These are phyloP conservation scores for Naso thynnoides DNA, from an alignment of 2,797 vertebrate species.

Conservation along the genomic window DNA sequence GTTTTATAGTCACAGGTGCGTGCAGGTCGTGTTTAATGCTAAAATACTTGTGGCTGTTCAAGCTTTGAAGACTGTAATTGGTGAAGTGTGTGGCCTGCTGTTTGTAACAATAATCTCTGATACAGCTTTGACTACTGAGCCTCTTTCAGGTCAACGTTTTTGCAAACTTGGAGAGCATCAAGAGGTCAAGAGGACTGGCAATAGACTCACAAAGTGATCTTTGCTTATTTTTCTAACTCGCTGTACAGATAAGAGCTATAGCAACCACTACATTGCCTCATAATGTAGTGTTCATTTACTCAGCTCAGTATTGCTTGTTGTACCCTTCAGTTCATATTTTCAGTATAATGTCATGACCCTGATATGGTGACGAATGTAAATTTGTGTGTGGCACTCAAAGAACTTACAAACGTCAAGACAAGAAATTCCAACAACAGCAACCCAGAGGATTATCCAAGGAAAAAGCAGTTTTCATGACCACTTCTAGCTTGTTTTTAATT, in stretches of 20 bases:
- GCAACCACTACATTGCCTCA: not conserved
- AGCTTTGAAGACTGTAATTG: too few relatives aligned
- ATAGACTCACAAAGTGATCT: not conserved
- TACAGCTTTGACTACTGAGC: too few relatives aligned
- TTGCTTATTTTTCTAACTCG: not conserved
- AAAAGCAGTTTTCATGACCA: not conserved
- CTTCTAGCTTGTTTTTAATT: conserved; percentile 1
- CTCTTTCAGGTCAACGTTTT: too few relatives aligned
- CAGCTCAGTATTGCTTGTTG: not conserved
- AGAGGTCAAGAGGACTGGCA: not conserved
- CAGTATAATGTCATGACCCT: too few relatives aligned
- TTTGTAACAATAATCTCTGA: too few relatives aligned
- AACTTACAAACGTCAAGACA: not conserved
- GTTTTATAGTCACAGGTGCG: too few relatives aligned
- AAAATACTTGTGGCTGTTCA: too few relatives aligned
- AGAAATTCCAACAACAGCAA: not conserved
- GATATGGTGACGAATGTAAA: not conserved
- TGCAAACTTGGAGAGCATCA: too few relatives aligned
- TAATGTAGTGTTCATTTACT: not conserved
- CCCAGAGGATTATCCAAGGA: not conserved
- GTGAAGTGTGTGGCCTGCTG: too few relatives aligned
- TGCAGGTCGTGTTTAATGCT: too few relatives aligned
- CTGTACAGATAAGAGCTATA: not conserved
- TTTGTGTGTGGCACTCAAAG: not conserved
- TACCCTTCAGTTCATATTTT: too few relatives aligned